Evolutionary conservation across 2,888 invertebrate genomes (phyloP), one percentile per base, ranked within the genome.

Genomic region (Silvanus unidentatus): DNA sequence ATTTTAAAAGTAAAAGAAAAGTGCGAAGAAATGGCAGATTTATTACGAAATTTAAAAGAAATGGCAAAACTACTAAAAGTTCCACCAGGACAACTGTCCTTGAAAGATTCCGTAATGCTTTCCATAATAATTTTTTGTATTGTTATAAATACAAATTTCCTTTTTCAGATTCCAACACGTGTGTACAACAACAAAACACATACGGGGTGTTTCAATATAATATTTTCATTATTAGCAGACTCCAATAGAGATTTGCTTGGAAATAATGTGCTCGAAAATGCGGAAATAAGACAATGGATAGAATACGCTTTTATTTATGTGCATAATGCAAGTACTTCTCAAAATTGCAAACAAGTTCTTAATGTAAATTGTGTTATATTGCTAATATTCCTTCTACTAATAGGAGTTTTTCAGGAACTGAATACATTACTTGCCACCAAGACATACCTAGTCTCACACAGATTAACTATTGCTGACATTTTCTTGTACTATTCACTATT

Each of bases 401-500:
- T n/a, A n/a, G n/a, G n/a, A n/a, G n/a, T n/a, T 44, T 73, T 73
- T 43, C 49, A 78, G 71, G 81, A 82, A 59, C 64, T 83, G 16
- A 79, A 83, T 61, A 65, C 59, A 10, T 66, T 73, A 3, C 71
- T 84, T 16, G 63, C 69, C 45, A 67, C 68, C 16, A 75, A 72
- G 53, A 78, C 81, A 0, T 83, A 78, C 61, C 70, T 84, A 42
- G 77, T 78, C 14, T 77, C 77, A 1, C 72, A 78, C 47, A 71
- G 64, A 32, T 65, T 76, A 46, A 83, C 84, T 1, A 71, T 87
- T 32, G 80, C 86, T 6, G 88, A 88, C 69, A 70, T 86, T 47
- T 79, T 82, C 16, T 70, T 82, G 8, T 88, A 82, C 64, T 83
- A 85, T 71, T 73, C 78, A 5, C 69, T 88, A 40, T 75, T 80